Evolutionary conservation across 1,140 invertebrate species (phyloP).

Genomic region (Ditylenchus dipsaci): DNA sequence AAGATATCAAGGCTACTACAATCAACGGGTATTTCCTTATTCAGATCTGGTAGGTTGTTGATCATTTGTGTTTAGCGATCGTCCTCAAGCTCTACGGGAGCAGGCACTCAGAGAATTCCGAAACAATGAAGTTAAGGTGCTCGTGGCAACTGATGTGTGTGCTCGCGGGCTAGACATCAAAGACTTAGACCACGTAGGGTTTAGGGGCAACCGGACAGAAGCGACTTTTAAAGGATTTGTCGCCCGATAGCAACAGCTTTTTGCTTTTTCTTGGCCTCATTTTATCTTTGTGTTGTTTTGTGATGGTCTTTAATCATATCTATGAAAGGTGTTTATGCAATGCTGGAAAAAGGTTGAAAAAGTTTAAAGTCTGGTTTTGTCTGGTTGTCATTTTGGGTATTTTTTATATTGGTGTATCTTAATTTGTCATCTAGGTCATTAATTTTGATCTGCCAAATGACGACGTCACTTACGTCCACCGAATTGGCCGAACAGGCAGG

Average conservation of each 20-base stretch:
- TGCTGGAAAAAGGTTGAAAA: neutral
- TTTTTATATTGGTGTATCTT: too few species aligned
- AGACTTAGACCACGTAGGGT: slow-evolving; percentile 73
- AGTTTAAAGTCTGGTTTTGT: too few species aligned
- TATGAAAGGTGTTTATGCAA: neutral
- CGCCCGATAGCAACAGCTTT: neutral
- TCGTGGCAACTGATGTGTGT: slow-evolving; percentile 86
- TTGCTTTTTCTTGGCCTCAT: neutral
- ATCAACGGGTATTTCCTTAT: slow-evolving; percentile 17
- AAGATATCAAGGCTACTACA: slow-evolving; percentile 23
- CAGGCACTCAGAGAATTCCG: slow-evolving; percentile 75
- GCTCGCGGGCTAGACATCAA: slow-evolving; percentile 84
- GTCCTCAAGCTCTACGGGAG: slow-evolving; percentile 81
- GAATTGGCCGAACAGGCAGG: slow-evolving; percentile 76
- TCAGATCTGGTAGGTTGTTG: neutral
- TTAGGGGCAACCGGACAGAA: neutral
- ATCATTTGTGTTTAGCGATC: slow-evolving; percentile 63
- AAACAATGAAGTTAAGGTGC: slow-evolving; percentile 67
- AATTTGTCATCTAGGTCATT: slow-evolving; percentile 74
- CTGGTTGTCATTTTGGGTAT: neutral
- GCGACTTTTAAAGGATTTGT: neutral
- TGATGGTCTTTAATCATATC: too few species aligned
- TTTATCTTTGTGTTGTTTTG: neutral
- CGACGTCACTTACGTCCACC: slow-evolving; percentile 89
- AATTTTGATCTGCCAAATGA: slow-evolving; percentile 84